Evolutionary conservation across 2,888 invertebrate species (phyloP).

Genomic region (Aphodius granarius): DNA sequence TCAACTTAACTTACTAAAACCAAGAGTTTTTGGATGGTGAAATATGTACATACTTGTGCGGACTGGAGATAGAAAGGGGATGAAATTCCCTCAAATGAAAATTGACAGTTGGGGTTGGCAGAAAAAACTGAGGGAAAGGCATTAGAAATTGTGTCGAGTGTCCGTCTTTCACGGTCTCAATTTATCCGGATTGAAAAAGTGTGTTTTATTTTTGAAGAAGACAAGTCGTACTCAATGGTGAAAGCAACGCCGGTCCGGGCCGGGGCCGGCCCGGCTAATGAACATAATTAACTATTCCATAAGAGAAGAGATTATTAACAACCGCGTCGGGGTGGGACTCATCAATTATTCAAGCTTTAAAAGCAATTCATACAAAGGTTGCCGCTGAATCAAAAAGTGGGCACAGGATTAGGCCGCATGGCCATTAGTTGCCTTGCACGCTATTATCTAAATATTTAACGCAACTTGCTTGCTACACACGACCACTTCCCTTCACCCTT

Average conservation of each 20-base stretch:
- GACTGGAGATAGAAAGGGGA: background rate
- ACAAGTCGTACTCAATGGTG: constrained; percentile 4
- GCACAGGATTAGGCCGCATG: background rate
- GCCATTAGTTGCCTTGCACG: background rate
- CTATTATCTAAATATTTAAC: background rate
- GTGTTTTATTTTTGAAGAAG: constrained; percentile 31
- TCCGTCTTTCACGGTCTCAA: constrained; percentile 35
- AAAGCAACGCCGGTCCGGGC: constrained; percentile 30
- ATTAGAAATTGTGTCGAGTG: constrained; percentile 39
- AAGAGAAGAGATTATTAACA: constrained; percentile 24
- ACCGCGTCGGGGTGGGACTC: constrained; percentile 38
- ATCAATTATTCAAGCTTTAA: constrained; percentile 48
- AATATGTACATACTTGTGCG: background rate
- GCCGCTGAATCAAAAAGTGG: constrained; percentile 40
- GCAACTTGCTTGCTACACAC: background rate
- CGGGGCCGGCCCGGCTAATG: constrained; percentile 9
- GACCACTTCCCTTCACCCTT: background rate
- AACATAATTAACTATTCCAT: constrained; percentile 31
- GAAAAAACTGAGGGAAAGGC: constrained; percentile 18
- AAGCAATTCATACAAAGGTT: constrained; percentile 44
- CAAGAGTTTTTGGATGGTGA: background rate
- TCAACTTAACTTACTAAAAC: background rate
- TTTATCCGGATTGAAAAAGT: constrained; percentile 40
- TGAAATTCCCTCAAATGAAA: constrained; percentile 19
- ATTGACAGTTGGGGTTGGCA: constrained; percentile 24